Evolutionary conservation across 2,888 invertebrate genomes (phyloP).

Genomic region (Drosophila hamatofila): DNA sequence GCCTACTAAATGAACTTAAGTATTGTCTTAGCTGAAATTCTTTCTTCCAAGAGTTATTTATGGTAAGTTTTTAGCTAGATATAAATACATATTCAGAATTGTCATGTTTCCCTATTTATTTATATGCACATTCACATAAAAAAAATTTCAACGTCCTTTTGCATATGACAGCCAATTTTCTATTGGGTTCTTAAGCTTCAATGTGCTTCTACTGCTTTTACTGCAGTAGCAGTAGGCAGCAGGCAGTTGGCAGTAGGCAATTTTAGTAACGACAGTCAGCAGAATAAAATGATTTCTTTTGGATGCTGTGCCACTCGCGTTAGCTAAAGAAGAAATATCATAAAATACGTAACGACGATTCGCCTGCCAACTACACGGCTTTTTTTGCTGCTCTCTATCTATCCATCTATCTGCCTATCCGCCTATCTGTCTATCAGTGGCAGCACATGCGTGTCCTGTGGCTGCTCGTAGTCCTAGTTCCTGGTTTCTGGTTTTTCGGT

Average conservation of each 20-base stretch:
- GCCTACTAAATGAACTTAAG: too few species aligned
- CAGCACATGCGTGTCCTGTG: constrained; percentile 64
- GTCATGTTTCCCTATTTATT: too few species aligned
- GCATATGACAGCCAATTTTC: constrained; percentile 39
- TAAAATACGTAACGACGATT: constrained; percentile 78
- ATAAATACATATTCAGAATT: too few species aligned
- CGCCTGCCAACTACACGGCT: constrained; percentile 61
- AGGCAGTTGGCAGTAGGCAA: constrained; percentile 67
- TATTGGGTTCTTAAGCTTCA: constrained; percentile 38
- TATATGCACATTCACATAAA: too few species aligned
- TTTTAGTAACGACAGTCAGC: constrained; percentile 77
- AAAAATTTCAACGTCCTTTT: too few species aligned
- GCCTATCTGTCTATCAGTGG: constrained; percentile 18
- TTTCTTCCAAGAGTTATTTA: too few species aligned
- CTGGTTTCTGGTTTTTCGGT: constrained; percentile 26
- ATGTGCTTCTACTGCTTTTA: neutral
- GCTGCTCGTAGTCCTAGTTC: constrained; percentile 25
- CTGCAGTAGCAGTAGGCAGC: constrained; percentile 12
- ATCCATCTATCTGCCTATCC: constrained; percentile 10
- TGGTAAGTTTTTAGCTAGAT: too few species aligned
- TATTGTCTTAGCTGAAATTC: too few species aligned
- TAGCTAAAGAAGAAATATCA: constrained; percentile 57
- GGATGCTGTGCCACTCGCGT: constrained; percentile 36
- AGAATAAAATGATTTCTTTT: constrained; percentile 75
- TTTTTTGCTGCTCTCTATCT: constrained; percentile 16